Evolutionary conservation across 2,113 vertebrate species (phyloP).

Genomic region (Crotalus tigris): DNA sequence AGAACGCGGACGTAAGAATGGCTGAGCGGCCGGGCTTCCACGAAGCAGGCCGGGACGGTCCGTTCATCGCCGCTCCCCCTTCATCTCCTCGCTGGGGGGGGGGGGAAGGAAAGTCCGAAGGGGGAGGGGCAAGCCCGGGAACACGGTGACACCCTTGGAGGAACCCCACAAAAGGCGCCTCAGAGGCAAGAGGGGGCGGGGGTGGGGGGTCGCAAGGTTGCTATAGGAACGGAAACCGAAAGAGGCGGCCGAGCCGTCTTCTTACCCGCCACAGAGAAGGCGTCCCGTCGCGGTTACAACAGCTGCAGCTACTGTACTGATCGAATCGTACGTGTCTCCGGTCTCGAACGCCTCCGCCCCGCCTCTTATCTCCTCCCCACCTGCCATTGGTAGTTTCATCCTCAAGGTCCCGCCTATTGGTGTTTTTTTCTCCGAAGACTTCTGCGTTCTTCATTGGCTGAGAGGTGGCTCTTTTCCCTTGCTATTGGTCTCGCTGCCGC

Average conservation of each 20-base stretch:
- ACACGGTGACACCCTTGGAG: neutral
- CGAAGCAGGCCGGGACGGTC: neutral
- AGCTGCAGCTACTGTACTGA: neutral
- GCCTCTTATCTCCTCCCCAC: neutral
- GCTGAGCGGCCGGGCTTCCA: neutral
- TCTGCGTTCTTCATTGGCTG: neutral
- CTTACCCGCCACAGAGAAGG: neutral
- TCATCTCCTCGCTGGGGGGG: neutral
- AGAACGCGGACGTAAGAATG: neutral
- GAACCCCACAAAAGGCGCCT: neutral
- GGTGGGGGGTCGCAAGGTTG: neutral
- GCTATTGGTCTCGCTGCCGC: slow-evolving; percentile 2
- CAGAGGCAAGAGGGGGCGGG: neutral
- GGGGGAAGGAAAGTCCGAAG: neutral
- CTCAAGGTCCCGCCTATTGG: neutral
- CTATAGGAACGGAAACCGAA: neutral
- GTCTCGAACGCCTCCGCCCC: neutral
- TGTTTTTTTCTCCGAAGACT: neutral
- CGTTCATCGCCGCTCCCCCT: neutral
- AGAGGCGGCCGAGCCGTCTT: neutral
- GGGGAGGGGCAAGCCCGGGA: neutral
- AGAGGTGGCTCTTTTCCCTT: fast-evolving
- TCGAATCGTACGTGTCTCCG: neutral
- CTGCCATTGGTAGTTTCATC: neutral
- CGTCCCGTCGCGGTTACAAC: neutral